A percentile compares a stretch with the other conserved stretches of the same genome.
These are phyloP conservation scores for Zaprionus capensis DNA, from an alignment of 1,140 invertebrate genomes.

Conservation along the genomic window DNA sequence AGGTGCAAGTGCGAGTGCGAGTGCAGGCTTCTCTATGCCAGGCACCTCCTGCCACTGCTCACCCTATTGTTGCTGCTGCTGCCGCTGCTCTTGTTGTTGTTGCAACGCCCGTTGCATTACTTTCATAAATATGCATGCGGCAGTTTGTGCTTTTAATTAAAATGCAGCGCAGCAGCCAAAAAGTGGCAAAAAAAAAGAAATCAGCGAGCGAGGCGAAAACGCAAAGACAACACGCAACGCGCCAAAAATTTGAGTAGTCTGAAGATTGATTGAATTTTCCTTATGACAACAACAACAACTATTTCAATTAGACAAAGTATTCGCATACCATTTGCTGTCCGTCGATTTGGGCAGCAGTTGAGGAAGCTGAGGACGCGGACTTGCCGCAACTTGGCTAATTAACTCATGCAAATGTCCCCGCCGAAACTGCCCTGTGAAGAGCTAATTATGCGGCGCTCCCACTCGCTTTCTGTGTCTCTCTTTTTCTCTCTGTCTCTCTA, in stretches of 20 bases:
- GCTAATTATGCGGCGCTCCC: slow-evolving; percentile 72
- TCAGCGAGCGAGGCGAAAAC: slow-evolving; percentile 6
- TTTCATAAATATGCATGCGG: slow-evolving; percentile 80
- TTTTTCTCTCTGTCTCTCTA: background rate
- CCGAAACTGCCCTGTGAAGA: slow-evolving; percentile 43
- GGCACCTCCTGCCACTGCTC: slow-evolving; percentile 4
- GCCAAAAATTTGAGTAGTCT: slow-evolving; percentile 59
- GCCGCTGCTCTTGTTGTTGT: slow-evolving; percentile 15
- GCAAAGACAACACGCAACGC: slow-evolving; percentile 24
- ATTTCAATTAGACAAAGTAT: slow-evolving; percentile 72
- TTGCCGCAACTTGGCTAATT: slow-evolving; percentile 71
- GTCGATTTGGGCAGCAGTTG: slow-evolving; percentile 40
- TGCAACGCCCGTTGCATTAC: slow-evolving; percentile 63
- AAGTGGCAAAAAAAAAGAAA: slow-evolving; percentile 13
- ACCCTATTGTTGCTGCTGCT: slow-evolving; percentile 26
- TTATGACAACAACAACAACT: slow-evolving; percentile 30
- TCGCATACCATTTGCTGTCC: slow-evolving; percentile 40
- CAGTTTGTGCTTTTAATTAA: slow-evolving; percentile 78
- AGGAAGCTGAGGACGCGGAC: background rate
- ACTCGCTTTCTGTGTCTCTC: background rate
- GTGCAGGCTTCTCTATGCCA: slow-evolving; percentile 27
- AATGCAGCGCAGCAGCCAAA: slow-evolving; percentile 60
- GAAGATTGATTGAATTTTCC: slow-evolving; percentile 72
- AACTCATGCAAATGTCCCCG: slow-evolving; percentile 74
- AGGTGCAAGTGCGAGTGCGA: slow-evolving; percentile 46